phyloP scores from a whole-genome alignment of 2,888 invertebrate genomes.

The Operophtera brumata region DNA sequence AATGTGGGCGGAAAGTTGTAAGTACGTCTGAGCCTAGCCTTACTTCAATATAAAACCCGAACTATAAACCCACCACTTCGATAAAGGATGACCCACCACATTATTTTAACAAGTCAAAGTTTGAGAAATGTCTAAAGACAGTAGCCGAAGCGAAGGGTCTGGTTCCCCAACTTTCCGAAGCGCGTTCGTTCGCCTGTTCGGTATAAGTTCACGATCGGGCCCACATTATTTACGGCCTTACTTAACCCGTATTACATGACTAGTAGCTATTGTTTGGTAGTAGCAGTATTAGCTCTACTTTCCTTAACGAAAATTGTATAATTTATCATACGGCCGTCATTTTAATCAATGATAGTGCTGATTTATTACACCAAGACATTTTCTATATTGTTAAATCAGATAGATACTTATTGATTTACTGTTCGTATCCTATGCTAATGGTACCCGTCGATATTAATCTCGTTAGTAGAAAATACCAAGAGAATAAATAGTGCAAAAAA shows the following conservation, averaged over 20 bases:
- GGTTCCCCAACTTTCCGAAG: conserved; percentile 45
- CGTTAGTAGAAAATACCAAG: too few relatives aligned
- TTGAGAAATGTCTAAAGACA: conserved; percentile 43
- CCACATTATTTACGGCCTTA: conserved; percentile 54
- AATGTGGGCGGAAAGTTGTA: too few relatives aligned
- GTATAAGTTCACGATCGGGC: conserved; percentile 54
- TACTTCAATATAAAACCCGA: too few relatives aligned
- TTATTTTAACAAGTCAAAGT: too few relatives aligned
- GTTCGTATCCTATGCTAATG: not conserved
- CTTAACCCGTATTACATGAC: conserved; percentile 59
- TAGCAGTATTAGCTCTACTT: conserved; percentile 30
- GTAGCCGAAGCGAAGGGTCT: conserved; percentile 38
- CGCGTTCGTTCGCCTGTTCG: conserved; percentile 44
- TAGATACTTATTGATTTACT: conserved; percentile 23
- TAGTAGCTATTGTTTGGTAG: conserved; percentile 57
- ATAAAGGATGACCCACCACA: too few relatives aligned
- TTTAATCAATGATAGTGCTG: conserved; percentile 19
- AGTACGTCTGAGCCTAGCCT: too few relatives aligned
- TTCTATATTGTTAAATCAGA: conserved; percentile 23
- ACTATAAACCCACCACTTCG: too few relatives aligned
- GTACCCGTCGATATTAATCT: not conserved
- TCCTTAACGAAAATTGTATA: conserved; percentile 15
- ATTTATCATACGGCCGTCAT: conserved; percentile 20
- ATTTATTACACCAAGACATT: conserved; percentile 26
- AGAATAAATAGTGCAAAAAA: too few relatives aligned